These are phyloP conservation scores for Ligdia adustata DNA, from an alignment of 2,888 invertebrate genomes.

Conservation along the genomic window DNA sequence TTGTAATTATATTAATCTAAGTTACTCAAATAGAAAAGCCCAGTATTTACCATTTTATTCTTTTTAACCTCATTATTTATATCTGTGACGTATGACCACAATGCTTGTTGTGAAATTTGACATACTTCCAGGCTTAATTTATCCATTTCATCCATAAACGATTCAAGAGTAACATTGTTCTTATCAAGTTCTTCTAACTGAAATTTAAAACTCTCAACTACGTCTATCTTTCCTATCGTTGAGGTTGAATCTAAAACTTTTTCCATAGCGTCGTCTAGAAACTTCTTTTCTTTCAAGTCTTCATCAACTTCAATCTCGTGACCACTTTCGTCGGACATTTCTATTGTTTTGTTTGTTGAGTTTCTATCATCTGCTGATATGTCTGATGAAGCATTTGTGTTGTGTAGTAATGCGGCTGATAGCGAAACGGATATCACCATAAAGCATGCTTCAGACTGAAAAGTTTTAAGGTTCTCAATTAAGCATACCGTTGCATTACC, in stretches of 20 bases:
- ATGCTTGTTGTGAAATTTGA: slow-evolving; percentile 70
- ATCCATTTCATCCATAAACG: slow-evolving; percentile 74
- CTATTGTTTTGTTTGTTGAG: slow-evolving; percentile 58
- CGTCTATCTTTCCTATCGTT: slow-evolving; percentile 54
- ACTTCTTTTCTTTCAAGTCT: slow-evolving; percentile 67
- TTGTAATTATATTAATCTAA: too few relatives aligned
- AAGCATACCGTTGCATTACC: too few relatives aligned
- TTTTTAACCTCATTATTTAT: slow-evolving; percentile 69
- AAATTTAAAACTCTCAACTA: slow-evolving; percentile 58
- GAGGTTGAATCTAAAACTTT: slow-evolving; percentile 65
- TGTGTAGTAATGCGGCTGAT: slow-evolving; percentile 57
- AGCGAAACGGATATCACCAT: slow-evolving; percentile 47
- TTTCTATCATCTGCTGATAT: slow-evolving; percentile 71
- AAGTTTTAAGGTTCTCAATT: too few relatives aligned
- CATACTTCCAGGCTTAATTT: slow-evolving; percentile 72
- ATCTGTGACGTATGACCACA: slow-evolving; percentile 76
- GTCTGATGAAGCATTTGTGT: slow-evolving; percentile 67
- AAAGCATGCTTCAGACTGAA: slow-evolving; percentile 58
- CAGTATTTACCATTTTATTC: slow-evolving; percentile 66
- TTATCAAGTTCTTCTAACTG: slow-evolving; percentile 64
- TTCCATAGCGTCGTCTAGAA: slow-evolving; percentile 71
- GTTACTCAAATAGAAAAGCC: not conserved
- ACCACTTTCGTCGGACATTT: slow-evolving; percentile 68
- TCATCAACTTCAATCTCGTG: slow-evolving; percentile 71
- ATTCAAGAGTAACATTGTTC: slow-evolving; percentile 59